phyloP scores from a whole-genome alignment of 2,113 vertebrate genomes.

The Crotalus viridis region DNA sequence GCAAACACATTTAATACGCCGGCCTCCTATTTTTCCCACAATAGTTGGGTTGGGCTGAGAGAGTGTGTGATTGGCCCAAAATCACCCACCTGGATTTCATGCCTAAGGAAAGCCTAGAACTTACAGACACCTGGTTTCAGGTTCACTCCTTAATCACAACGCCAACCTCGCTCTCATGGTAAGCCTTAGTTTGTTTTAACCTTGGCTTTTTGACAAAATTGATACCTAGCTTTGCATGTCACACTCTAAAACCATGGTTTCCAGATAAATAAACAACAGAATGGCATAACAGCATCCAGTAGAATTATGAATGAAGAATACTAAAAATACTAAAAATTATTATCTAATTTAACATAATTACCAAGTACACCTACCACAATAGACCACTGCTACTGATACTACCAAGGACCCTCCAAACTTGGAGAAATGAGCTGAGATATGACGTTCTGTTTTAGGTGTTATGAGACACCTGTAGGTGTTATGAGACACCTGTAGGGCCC shows the following conservation, averaged over 20 bases:
- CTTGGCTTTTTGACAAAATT: not conserved
- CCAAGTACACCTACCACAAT: not conserved
- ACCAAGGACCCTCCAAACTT: not conserved
- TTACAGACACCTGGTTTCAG: not conserved
- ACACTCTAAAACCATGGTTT: not conserved
- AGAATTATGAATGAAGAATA: not conserved
- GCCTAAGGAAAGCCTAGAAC: not conserved
- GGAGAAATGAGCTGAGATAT: not conserved
- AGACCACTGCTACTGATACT: not conserved
- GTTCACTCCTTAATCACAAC: not conserved
- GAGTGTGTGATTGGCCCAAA: not conserved
- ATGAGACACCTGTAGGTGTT: not conserved
- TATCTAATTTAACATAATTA: not conserved
- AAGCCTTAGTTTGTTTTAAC: not conserved
- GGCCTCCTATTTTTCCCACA: not conserved
- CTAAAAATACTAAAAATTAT: not conserved
- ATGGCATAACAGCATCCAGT: not conserved
- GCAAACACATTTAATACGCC: not conserved
- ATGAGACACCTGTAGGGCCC: not conserved
- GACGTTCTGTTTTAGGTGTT: not conserved
- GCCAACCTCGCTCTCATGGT: not conserved
- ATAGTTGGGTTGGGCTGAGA: not conserved
- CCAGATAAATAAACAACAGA: not conserved
- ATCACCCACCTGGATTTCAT: not conserved
- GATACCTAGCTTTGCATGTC: not conserved